Percentiles rank a stretch among this genome's conserved stretches.
Conservation (phyloP, 2,888 invertebrate species). For the Lottia gigantea region DNA sequence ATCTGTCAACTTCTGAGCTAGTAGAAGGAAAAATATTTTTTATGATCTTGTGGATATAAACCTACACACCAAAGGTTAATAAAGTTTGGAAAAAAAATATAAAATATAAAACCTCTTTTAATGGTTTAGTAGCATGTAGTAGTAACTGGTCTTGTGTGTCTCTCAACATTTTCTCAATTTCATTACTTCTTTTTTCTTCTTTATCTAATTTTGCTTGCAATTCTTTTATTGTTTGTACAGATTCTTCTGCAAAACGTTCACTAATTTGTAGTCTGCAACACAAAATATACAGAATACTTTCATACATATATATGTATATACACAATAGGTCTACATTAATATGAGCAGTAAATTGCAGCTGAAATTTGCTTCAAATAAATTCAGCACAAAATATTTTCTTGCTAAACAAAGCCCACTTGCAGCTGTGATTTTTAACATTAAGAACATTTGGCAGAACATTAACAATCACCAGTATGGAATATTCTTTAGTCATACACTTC, state of each 20-base stretch:
- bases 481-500: too few species aligned
- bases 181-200: slow-evolving; percentile 39
- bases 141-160: slow-evolving; percentile 36
- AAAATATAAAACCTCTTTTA: background rate
- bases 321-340: background rate
- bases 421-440: too few species aligned
- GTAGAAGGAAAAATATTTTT: too few species aligned
- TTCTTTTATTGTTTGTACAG: slow-evolving; percentile 19
- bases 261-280: slow-evolving; percentile 24
- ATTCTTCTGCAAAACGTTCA: slow-evolving; percentile 12
- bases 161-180: slow-evolving; percentile 45
- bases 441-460: too few species aligned
- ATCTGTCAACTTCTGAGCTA: too few species aligned
- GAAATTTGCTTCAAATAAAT: background rate
- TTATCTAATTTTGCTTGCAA: slow-evolving; percentile 35
- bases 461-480: too few species aligned
- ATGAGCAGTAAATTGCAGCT: too few species aligned
- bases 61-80: too few species aligned
- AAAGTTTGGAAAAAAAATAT: too few species aligned
- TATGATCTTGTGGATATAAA: too few species aligned
- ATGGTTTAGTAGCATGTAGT: slow-evolving; percentile 24
- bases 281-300: background rate
- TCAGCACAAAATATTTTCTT: too few species aligned
- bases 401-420: too few species aligned
- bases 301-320: background rate